Evolutionary conservation across 2,888 invertebrate species (phyloP), one percentile per base, ranked within the genome.

Genomic region (Drosophila kambysellisi): DNA sequence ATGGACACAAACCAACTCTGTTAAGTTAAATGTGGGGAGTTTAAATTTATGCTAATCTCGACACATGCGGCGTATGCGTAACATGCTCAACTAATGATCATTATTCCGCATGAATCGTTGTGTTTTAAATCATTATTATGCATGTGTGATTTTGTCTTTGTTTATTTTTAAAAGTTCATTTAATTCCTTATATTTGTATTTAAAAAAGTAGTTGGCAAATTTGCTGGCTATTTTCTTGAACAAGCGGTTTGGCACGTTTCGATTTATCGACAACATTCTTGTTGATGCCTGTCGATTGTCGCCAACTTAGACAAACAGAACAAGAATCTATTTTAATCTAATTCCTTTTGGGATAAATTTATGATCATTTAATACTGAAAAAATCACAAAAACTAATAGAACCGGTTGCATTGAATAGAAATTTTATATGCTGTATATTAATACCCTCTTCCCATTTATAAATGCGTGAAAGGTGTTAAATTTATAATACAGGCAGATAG

Each of bases 341-440:
- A 50, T 54, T 11, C 32, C 33, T 37, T 63, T 60, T 46, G 41
- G 65, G 46, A 12, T 68, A 73, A 82, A 87, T 89, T 89, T 80
- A 89, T 89, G 81, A 70, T 74, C 67, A 69, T 73, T 79, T 62
- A 76, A 79, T 75, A 71, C 70, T 70, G 57, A 59, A 75, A 46
- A 83, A 71, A 72, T 71, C 61, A 75, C 63, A 60, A 70, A 76
- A 77, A 82, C 85, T 83, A 79, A 88, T 83, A 82, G 83, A 88
- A 88, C 87, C 83, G 89, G 87, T 88, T 82, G 54, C 56, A 74
- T 57, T 76, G 56, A 78, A 69, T 62, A 32, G 53, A 41, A 30
- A 3, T 56, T 50, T 79, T 46, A 66, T 64, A 58, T 41, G n/a
- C 20, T 32, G n/a, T 3, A 17, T 57, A 32, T 57, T 43, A 15